Percentiles rank a stretch among this genome's conserved stretches.
These are phyloP conservation scores for Brachionus asplanchnoidis DNA, from an alignment of 1,140 invertebrate genomes.

Conservation along the genomic window DNA sequence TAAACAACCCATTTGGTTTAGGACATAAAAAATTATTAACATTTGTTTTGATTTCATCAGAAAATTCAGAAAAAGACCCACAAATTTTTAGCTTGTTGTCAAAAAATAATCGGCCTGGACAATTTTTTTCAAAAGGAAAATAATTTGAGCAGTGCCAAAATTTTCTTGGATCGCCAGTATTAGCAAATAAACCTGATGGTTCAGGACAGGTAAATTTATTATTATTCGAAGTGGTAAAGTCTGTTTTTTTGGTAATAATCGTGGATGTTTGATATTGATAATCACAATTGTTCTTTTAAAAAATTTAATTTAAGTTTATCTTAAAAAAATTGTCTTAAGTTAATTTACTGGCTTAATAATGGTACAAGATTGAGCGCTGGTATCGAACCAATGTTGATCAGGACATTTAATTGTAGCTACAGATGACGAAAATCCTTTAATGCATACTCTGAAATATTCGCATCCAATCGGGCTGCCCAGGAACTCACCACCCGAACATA, in stretches of 20 bases:
- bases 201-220: neutral
- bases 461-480: neutral
- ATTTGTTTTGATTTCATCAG: neutral
- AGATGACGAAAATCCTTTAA: neutral
- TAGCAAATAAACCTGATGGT: neutral
- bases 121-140: neutral
- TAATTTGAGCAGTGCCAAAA: constrained; percentile 14
- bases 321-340: neutral
- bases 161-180: neutral
- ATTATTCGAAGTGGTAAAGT: neutral
- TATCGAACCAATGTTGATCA: neutral
- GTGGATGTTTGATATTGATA: neutral
- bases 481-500: neutral
- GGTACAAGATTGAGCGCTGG: neutral
- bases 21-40: neutral
- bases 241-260: neutral
- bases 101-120: neutral
- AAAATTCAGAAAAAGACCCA: neutral
- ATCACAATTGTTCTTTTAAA: neutral
- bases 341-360: neutral
- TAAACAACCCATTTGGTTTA: neutral
- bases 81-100: neutral
- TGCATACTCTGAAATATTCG: neutral
- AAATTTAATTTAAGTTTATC: neutral
- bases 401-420: neutral